phyloP scores from a whole-genome alignment of 2,888 invertebrate genomes.

The Cantharis flavilabris region DNA sequence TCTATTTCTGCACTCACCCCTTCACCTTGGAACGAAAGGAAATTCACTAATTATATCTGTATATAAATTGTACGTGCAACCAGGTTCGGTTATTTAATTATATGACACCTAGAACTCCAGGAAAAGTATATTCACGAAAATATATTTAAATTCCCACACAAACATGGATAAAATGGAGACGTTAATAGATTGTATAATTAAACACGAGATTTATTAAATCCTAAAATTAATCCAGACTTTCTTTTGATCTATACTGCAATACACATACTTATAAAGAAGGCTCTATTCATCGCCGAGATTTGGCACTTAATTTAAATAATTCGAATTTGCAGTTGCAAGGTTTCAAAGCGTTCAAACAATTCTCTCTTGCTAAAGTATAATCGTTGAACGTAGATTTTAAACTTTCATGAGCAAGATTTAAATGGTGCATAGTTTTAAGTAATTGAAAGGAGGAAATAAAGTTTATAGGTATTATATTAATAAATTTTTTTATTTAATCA shows the following conservation, averaged over 20 bases:
- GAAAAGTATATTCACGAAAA: background rate
- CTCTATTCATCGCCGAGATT: background rate
- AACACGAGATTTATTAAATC: background rate
- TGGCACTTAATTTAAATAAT: slow-evolving; percentile 3
- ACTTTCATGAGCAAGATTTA: background rate
- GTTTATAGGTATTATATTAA: background rate
- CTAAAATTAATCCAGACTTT: background rate
- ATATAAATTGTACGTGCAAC: background rate
- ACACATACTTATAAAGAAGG: background rate
- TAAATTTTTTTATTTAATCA: background rate
- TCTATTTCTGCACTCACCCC: background rate
- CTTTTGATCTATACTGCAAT: background rate
- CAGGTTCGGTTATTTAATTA: background rate
- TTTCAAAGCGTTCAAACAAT: slow-evolving; percentile 1
- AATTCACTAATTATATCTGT: background rate
- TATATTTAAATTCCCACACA: background rate
- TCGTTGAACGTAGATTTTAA: background rate
- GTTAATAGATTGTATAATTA: background rate
- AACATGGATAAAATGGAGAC: background rate
- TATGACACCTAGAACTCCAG: background rate
- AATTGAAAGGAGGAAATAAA: background rate
- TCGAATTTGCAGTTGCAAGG: background rate
- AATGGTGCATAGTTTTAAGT: background rate
- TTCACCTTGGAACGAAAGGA: background rate
- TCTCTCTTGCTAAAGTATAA: background rate